Conservation (phyloP, 2,113 vertebrate species). For the Esox niger region DNA sequence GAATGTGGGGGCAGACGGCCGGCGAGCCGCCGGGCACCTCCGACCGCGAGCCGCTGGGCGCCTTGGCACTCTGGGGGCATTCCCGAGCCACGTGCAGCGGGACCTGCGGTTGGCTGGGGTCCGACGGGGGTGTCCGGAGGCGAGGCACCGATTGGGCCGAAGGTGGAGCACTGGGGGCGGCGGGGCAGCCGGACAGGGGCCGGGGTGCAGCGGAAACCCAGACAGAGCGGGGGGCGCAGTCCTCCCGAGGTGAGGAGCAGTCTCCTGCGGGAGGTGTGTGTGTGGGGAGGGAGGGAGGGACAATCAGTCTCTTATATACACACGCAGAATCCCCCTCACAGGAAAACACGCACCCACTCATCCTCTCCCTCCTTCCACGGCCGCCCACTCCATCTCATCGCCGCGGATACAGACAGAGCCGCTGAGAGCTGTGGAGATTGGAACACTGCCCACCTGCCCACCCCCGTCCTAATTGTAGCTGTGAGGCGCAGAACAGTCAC, state of each 20-base stretch:
- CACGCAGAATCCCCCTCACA: neutral
- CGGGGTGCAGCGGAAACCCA: conserved; percentile 85
- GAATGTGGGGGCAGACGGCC: conserved; percentile 71
- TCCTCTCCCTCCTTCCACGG: neutral
- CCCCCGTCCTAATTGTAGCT: neutral
- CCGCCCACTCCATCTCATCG: neutral
- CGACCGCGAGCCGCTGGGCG: conserved; percentile 88
- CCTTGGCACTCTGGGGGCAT: conserved; percentile 91
- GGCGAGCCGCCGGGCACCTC: conserved; percentile 74
- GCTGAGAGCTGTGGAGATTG: neutral
- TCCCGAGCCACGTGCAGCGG: conserved; percentile 78
- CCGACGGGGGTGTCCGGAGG: conserved; percentile 86
- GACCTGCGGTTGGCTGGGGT: conserved; percentile 80
- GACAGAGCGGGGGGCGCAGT: conserved; percentile 86
- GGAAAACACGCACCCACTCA: neutral
- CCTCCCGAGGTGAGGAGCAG: conserved; percentile 79
- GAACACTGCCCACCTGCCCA: neutral
- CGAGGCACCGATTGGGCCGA: conserved; percentile 89
- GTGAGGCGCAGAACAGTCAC: neutral
- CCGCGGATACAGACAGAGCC: neutral
- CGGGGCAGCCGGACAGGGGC: conserved; percentile 91
- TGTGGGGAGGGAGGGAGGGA: too few species aligned
- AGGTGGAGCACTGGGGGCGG: conserved; percentile 88
- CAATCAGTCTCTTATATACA: neutral
- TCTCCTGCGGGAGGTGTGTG: conserved; percentile 58